Percentiles rank a stretch among this genome's conserved stretches.
phyloP scores from a whole-genome alignment of 2,113 vertebrate genomes.

The Aptenodytes patagonicus region DNA sequence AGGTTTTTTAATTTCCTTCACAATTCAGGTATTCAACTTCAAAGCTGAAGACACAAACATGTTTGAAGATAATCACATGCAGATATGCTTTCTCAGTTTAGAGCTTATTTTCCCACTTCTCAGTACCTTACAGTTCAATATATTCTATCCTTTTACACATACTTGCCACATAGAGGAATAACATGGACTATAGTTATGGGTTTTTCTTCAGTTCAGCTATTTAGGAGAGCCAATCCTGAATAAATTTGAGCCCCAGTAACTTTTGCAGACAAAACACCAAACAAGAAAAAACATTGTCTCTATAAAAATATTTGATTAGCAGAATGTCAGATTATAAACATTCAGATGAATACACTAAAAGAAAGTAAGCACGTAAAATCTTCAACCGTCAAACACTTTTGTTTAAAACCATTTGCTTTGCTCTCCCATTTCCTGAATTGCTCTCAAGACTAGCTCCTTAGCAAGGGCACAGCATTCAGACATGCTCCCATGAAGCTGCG shows the following conservation, averaged over 20 bases:
- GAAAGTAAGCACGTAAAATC: not conserved
- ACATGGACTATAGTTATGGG: fast-evolving
- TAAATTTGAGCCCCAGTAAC: not conserved
- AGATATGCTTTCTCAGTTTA: not conserved
- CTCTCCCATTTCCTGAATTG: not conserved
- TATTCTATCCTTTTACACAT: not conserved
- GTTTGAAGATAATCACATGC: not conserved
- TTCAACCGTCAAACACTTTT: not conserved
- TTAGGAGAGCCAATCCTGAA: not conserved
- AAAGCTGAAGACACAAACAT: not conserved
- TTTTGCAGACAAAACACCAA: not conserved
- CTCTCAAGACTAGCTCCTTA: not conserved
- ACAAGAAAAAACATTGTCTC: not conserved
- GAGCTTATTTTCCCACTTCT: not conserved
- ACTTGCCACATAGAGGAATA: not conserved
- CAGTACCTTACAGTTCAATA: not conserved
- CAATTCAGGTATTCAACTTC: not conserved
- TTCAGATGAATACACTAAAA: not conserved
- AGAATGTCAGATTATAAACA: not conserved
- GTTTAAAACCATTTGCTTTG: not conserved
- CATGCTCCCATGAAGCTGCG: no score
- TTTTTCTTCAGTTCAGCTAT: not conserved
- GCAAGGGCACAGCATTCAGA: not conserved
- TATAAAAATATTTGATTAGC: not conserved
- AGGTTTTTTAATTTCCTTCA: not conserved